A percentile compares a stretch with the other conserved stretches of the same genome.
Conservation (phyloP, 2,797 vertebrate genomes). For the Pogoniulus pusillus region DNA sequence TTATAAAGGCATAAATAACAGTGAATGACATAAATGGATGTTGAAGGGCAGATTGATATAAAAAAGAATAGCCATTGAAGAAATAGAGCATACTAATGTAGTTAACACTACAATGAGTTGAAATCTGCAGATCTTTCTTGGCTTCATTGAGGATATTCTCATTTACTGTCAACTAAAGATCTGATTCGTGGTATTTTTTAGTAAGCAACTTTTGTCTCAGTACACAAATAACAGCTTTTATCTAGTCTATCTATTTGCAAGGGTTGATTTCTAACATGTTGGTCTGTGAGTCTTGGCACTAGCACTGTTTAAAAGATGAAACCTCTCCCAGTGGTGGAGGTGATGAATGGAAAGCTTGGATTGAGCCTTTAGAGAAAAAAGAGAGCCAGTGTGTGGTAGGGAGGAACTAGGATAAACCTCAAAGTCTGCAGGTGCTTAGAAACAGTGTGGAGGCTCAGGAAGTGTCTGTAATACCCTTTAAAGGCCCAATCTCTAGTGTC, state of each 20-base stretch:
- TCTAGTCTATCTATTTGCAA: not conserved
- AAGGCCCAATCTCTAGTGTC: not conserved
- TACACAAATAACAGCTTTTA: not conserved
- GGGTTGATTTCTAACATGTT: not conserved
- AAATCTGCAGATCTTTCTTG: not conserved
- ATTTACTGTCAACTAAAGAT: not conserved
- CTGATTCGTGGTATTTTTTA: not conserved
- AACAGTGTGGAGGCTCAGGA: not conserved
- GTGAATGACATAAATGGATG: not conserved
- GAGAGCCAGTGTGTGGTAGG: not conserved
- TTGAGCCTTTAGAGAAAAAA: not conserved
- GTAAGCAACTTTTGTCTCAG: not conserved
- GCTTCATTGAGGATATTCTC: not conserved
- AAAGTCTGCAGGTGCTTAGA: conserved; percentile 37
- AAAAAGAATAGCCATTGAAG: not conserved
- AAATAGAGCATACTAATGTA: not conserved
- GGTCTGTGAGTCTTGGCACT: not conserved
- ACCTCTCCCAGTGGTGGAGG: not conserved
- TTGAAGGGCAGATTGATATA: not conserved
- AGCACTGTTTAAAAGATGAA: not conserved
- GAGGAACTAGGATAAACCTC: not conserved
- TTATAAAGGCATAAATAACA: not conserved
- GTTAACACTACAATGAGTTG: not conserved
- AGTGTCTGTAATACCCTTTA: conserved; percentile 9
- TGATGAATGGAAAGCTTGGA: conserved; percentile 11